Evolutionary conservation across 92 coral and sea anemone species (phyloP), one percentile per base, ranked within the genome.

Genomic region (Umimayanthus kanabou): DNA sequence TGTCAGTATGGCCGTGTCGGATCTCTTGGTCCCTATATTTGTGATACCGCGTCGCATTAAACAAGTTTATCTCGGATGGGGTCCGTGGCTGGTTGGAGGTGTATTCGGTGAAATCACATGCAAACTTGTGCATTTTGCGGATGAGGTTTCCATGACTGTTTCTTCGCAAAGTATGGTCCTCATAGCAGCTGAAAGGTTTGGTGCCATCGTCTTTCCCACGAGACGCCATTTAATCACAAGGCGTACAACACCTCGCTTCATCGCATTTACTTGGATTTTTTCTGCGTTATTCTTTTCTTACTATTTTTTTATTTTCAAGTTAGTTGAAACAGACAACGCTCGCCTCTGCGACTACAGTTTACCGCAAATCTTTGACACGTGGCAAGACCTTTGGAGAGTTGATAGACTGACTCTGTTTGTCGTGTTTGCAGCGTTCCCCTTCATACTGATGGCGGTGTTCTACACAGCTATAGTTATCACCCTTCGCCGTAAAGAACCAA

Each of bases 1-100:
- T 61, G 69, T 61, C 69, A 61, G 22, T 23, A 61, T 61, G 69
- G 69, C 69, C 69, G 69, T 61, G 69, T 61, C 69, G n/a, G 69
- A 61, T 61, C 69, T 61, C 25, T 20, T 61, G 69, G 26, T 61
- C 7, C 69, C 69, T 22, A 20, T 61, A 5, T 61, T 61, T 61
- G 69, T 61, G 26, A 61, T 61, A 61, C 69, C 69, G 69, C 69
- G 69, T 61, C 69, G 69, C 4, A 61, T 61, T 14, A 61, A 61
- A 23, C 69, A 61, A 61, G 26, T 61, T 61, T 61, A 61, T 23
- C 69, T 61, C 69, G 69, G 69, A 9, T 61, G 69, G 69, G 69
- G 69, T 4, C 69, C 69, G 69, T 61, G 69, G 69, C 7, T 22
- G 23, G 25, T 61, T 20, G 69, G 69, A 22, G 69, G 69, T 20